phyloP scores from a whole-genome alignment of 2,888 invertebrate genomes.

The Eupithecia subfuscata region DNA sequence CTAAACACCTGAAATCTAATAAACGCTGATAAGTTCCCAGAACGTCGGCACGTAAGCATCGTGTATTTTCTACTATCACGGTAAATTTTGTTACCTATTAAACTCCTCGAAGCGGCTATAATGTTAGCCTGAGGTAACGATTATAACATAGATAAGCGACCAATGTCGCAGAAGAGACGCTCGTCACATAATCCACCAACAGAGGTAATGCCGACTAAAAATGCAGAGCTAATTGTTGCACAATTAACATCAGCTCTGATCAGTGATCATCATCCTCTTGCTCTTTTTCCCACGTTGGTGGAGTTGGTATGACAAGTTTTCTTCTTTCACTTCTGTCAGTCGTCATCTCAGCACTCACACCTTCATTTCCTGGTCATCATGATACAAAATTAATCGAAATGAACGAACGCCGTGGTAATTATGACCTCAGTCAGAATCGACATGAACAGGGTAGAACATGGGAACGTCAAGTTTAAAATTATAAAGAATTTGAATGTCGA shows the following conservation, averaged over 20 bases:
- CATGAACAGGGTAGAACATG: background rate
- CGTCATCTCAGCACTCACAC: background rate
- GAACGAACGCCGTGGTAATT: background rate
- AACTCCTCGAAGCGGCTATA: constrained; percentile 82
- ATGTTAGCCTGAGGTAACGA: constrained; percentile 82
- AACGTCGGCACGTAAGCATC: constrained; percentile 76
- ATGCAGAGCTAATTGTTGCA: background rate
- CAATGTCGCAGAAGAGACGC: constrained; percentile 47
- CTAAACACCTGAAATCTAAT: constrained; percentile 73
- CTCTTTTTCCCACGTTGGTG: background rate
- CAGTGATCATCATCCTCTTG: background rate
- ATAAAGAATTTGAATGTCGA: background rate
- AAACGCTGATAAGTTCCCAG: constrained; percentile 72
- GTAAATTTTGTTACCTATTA: constrained; percentile 83
- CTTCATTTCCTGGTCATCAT: background rate
- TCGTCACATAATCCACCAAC: background rate
- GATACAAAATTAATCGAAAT: background rate
- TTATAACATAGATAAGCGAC: constrained; percentile 74
- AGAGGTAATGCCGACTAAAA: background rate
- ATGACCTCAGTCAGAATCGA: background rate
- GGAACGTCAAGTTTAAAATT: background rate
- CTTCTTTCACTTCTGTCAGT: background rate
- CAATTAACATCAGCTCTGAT: background rate
- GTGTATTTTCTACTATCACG: constrained; percentile 82
- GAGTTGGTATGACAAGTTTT: background rate